Conservation (phyloP, 2,888 invertebrate species). For the Gastrophysa polygoni region DNA sequence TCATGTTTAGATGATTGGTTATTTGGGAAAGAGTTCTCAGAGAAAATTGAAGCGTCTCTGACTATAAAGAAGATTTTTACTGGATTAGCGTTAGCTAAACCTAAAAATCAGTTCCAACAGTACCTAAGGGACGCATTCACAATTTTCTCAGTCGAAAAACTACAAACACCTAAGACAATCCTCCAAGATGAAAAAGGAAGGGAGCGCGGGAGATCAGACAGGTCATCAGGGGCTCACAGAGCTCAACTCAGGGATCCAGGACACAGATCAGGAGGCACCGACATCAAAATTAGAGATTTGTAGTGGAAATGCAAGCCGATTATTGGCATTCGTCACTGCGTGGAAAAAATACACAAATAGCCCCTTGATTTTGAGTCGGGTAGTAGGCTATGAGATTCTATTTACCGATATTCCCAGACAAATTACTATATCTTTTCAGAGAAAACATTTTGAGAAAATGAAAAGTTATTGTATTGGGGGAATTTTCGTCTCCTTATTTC, state of each 20-base stretch:
- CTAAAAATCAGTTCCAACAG: neutral
- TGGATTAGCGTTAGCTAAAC: neutral
- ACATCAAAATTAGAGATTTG: neutral
- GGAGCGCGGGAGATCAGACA: neutral
- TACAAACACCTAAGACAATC: neutral
- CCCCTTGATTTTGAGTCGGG: neutral
- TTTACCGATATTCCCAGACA: neutral
- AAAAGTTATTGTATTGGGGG: too few species aligned
- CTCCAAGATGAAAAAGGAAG: too few species aligned
- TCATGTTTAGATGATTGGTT: neutral
- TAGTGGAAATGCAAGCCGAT: neutral
- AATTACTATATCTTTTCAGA: too few species aligned
- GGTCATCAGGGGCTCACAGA: neutral
- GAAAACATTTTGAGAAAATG: too few species aligned
- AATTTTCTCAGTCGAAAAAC: neutral
- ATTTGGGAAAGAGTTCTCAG: neutral
- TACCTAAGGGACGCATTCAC: neutral
- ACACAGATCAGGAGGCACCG: neutral
- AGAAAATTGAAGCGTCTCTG: neutral
- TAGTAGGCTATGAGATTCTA: neutral
- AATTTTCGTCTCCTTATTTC: too few species aligned
- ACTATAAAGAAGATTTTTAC: neutral
- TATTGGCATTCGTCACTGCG: neutral
- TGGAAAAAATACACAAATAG: neutral
- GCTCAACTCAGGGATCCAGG: neutral